Percentiles rank a stretch among this genome's conserved stretches.
Evolutionary conservation across 2,888 invertebrate species (phyloP).

Genomic region (Cephonodes hylas): DNA sequence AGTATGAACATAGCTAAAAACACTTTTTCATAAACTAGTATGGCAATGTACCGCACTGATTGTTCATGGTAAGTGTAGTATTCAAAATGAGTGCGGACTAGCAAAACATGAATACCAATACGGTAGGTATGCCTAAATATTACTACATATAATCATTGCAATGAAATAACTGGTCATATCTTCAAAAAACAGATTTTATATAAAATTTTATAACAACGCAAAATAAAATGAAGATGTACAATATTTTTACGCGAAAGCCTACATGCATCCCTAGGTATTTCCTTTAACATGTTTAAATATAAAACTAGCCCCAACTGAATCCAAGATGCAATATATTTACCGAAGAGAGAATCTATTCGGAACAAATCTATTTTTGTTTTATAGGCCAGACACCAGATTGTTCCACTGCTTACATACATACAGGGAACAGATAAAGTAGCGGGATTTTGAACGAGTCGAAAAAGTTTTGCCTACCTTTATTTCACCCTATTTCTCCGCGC

Average conservation of each 20-base stretch:
- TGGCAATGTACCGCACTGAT: too few relatives aligned
- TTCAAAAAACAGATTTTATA: too few relatives aligned
- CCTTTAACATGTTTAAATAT: not conserved
- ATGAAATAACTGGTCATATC: too few relatives aligned
- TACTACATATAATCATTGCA: too few relatives aligned
- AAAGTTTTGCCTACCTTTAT: constrained; percentile 31
- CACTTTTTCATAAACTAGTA: too few relatives aligned
- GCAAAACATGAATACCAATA: too few relatives aligned
- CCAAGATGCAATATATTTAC: constrained; percentile 9
- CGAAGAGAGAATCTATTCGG: constrained; percentile 9
- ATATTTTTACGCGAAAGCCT: not conserved
- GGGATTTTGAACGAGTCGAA: constrained; percentile 24
- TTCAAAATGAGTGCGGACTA: too few relatives aligned
- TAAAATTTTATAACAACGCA: not conserved
- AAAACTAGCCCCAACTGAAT: constrained; percentile 2
- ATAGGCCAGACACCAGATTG: constrained; percentile 31
- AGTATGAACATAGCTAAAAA: not conserved
- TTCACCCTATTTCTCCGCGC: constrained; percentile 26
- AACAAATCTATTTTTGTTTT: constrained; percentile 46
- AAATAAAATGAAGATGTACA: not conserved
- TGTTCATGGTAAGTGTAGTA: too few relatives aligned
- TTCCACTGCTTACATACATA: constrained; percentile 32
- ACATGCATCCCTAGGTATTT: not conserved
- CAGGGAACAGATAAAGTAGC: constrained; percentile 30
- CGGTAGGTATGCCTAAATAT: too few relatives aligned